phyloP scores from a whole-genome alignment of 2,888 invertebrate genomes.

The Ichneumoninae sp. region DNA sequence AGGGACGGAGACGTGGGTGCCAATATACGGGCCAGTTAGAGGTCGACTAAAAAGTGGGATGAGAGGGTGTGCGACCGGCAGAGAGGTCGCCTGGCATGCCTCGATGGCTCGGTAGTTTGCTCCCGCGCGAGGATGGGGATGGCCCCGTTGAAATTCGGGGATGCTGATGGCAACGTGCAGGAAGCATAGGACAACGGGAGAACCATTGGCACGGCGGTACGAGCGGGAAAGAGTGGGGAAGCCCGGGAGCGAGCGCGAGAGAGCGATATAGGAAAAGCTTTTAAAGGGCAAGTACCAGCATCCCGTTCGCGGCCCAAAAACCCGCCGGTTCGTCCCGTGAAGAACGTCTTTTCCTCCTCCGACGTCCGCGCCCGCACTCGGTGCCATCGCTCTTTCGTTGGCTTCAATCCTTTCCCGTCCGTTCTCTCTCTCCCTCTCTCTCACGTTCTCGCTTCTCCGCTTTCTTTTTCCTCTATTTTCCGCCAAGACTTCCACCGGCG shows the following conservation, averaged over 20 bases:
- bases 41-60: slow-evolving; percentile 65
- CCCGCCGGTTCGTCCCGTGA: slow-evolving; percentile 14
- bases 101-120: slow-evolving; percentile 28
- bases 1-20: slow-evolving; percentile 58
- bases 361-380: slow-evolving; percentile 41
- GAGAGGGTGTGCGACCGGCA: slow-evolving; percentile 32
- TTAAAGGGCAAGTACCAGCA: slow-evolving; percentile 70
- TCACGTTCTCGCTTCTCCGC: background rate
- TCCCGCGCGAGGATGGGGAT: slow-evolving; percentile 28
- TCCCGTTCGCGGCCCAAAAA: slow-evolving; percentile 40
- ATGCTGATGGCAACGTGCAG: slow-evolving; percentile 52
- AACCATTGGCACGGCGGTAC: slow-evolving; percentile 25
- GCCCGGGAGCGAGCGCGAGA: slow-evolving; percentile 79
- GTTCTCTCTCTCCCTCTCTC: slow-evolving; percentile 26
- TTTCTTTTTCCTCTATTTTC: slow-evolving; percentile 39
- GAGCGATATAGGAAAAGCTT: slow-evolving; percentile 70
- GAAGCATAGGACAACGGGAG: slow-evolving; percentile 61
- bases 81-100: slow-evolving; percentile 43
- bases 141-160: slow-evolving; percentile 66
- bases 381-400: slow-evolving; percentile 31
- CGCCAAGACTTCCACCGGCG: slow-evolving; percentile 46
- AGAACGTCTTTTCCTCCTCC: slow-evolving; percentile 50
- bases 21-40: slow-evolving; percentile 67
- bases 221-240: slow-evolving; percentile 74
- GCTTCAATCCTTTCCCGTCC: slow-evolving; percentile 11